Evolutionary conservation across 2,888 invertebrate genomes (phyloP), one percentile per base, ranked within the genome.

Genomic region (Ormyrus rosae): DNA sequence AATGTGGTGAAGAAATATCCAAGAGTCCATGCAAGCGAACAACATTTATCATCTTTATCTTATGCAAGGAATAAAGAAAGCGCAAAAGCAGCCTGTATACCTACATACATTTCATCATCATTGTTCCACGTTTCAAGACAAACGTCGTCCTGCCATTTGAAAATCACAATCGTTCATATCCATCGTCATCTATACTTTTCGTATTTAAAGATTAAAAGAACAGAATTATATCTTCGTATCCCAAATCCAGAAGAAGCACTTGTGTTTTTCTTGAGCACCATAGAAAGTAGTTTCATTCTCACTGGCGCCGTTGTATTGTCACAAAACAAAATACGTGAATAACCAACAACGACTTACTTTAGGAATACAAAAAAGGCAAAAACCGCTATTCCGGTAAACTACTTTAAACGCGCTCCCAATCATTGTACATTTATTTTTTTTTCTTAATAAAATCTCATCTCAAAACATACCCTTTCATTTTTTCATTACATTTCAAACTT

Each of bases 361-460:
- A 78, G 65, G 48, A 50, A 53, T 60, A 53, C 58, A 45, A 71
- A 58, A 51, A 58, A 77, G 56, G 71, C 11, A 48, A 53, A 65
- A 78, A 64, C 55, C 48, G 19, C 46, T 75, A 68, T 75, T 78
- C 34, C 11, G 56, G 61, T 34, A 56, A 81, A 80, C 34, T 76
- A 80, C 53, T 76, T 76, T 71, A 70, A 74, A 76, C 76, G 67
- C 71, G 67, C 56, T 81, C 61, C 74, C 71, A 67, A 75, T 76
- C 58, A 81, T 81, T 78, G 81, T 81, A 81, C 77, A 78, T 75
- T 80, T 79, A 67, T 81, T 81, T 81, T 81, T 81, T 81, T 81
- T 81, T 81, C 78, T 78, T 75, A 81, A 81, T 78, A 81, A 81
- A 81, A 78, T 64, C 56, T 81, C 78, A 78, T 75, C 71, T 78